Conservation (phyloP, 2,113 vertebrate genomes). For the Salvelinus fontinalis region DNA sequence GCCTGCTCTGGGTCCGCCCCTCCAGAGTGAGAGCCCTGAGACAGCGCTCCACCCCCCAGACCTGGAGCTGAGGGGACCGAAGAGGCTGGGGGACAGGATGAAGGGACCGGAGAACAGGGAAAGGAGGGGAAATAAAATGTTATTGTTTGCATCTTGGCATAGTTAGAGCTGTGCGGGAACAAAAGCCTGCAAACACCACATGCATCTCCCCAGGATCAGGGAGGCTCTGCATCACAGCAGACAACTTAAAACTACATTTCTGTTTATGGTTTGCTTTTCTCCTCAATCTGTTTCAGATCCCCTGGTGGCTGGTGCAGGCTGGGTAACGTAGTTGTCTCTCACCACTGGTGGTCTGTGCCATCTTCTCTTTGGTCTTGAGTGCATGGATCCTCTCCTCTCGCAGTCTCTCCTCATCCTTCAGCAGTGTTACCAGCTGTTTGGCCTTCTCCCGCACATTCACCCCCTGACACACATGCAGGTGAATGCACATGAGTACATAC, state of each 20-base stretch:
- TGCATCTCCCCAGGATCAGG: too few species aligned
- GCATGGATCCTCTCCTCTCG: slow-evolving; percentile 88
- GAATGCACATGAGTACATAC: neutral
- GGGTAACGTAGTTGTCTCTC: slow-evolving; percentile 26
- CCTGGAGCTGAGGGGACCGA: slow-evolving; percentile 79
- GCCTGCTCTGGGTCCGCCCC: slow-evolving; percentile 85
- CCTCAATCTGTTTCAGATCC: neutral
- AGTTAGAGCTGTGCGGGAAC: too few species aligned
- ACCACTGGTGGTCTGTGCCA: slow-evolving; percentile 90
- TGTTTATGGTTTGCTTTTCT: neutral
- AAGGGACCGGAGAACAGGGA: too few species aligned
- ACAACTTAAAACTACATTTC: neutral
- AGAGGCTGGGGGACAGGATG: slow-evolving; percentile 64
- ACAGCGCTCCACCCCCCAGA: slow-evolving; percentile 65
- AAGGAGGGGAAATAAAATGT: neutral
- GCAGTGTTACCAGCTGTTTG: slow-evolving; percentile 88
- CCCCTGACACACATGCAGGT: slow-evolving; percentile 60
- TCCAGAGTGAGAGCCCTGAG: slow-evolving; percentile 64
- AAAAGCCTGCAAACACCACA: too few species aligned
- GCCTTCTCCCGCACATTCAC: slow-evolving; percentile 92
- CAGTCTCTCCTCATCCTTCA: slow-evolving; percentile 89
- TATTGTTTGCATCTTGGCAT: neutral
- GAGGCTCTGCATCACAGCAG: too few species aligned
- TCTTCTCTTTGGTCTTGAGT: slow-evolving; percentile 95
- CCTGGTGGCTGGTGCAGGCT: neutral